These are phyloP conservation scores for Phycodurus eques DNA, from an alignment of 2,113 vertebrate species.

Conservation along the genomic window DNA sequence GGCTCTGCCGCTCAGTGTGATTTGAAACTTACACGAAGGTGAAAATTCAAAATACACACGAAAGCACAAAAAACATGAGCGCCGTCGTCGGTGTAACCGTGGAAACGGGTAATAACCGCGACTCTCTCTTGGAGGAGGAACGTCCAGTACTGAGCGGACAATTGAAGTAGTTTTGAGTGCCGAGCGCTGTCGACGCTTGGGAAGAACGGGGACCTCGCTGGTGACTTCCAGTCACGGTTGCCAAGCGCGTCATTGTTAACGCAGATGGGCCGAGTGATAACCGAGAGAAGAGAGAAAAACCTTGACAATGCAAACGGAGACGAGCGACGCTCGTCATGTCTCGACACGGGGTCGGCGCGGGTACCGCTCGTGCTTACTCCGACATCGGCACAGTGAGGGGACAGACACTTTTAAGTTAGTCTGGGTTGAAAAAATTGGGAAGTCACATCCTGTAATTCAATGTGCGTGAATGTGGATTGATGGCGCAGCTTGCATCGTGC, in stretches of 20 bases:
- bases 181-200: not conserved
- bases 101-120: conserved; percentile 28
- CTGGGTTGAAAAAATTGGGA: too few relatives aligned
- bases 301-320: not conserved
- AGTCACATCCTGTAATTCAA: too few relatives aligned
- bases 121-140: conserved; percentile 28
- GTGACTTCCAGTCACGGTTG: conserved; percentile 1
- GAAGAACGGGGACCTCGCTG: not conserved
- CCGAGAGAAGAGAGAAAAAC: not conserved
- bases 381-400: not conserved
- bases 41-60: conserved; percentile 2
- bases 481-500: too few relatives aligned
- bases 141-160: not conserved
- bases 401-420: not conserved
- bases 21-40: conserved; percentile 5
- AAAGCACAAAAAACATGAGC: not conserved
- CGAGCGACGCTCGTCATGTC: not conserved
- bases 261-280: conserved; percentile 27
- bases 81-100: conserved; percentile 23
- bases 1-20: conserved; percentile 25
- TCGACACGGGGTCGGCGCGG: not conserved
- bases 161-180: not conserved
- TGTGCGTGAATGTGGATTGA: not conserved
- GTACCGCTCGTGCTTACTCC: conserved; percentile 15
- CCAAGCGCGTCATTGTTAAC: conserved; percentile 8